Conservation (phyloP, 2,888 invertebrate species). For the Aquatica leii region DNA sequence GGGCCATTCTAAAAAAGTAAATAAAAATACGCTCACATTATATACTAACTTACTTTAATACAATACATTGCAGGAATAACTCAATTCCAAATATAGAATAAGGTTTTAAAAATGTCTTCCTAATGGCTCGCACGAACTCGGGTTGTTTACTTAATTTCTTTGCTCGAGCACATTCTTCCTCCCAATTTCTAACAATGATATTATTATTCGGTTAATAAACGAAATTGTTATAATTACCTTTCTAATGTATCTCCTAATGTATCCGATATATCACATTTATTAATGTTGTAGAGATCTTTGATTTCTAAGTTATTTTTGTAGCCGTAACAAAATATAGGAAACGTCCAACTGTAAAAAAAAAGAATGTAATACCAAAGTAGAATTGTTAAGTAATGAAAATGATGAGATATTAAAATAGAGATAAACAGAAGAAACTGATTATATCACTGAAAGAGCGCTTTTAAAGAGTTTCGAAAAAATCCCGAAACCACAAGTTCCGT, state of each 20-base stretch:
- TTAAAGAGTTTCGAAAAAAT: too few relatives aligned
- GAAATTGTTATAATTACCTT: conserved; percentile 53
- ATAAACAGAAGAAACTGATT: too few relatives aligned
- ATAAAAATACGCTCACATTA: neutral
- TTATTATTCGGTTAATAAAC: neutral
- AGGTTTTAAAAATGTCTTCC: conserved; percentile 68
- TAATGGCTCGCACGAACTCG: conserved; percentile 67
- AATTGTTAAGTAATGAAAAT: too few relatives aligned
- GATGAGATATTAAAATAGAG: too few relatives aligned
- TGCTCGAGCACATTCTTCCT: conserved; percentile 64
- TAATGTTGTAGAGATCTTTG: conserved; percentile 72
- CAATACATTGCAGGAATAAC: conserved; percentile 65
- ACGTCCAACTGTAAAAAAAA: conserved; percentile 70
- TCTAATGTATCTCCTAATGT: conserved; percentile 72
- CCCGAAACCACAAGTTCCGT: too few relatives aligned
- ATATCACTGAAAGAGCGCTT: too few relatives aligned
- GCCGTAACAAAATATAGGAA: conserved; percentile 71
- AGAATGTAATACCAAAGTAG: too few relatives aligned
- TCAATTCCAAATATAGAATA: conserved; percentile 69
- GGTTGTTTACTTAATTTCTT: conserved; percentile 65
- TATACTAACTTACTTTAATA: conserved; percentile 70
- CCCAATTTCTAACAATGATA: conserved; percentile 65
- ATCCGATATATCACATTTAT: conserved; percentile 70
- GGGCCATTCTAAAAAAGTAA: conserved; percentile 64
- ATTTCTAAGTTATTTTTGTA: conserved; percentile 69